Percentiles rank a stretch among this genome's conserved stretches.
phyloP scores from a whole-genome alignment of 2,888 invertebrate genomes.

The Perizoma affinitatum region DNA sequence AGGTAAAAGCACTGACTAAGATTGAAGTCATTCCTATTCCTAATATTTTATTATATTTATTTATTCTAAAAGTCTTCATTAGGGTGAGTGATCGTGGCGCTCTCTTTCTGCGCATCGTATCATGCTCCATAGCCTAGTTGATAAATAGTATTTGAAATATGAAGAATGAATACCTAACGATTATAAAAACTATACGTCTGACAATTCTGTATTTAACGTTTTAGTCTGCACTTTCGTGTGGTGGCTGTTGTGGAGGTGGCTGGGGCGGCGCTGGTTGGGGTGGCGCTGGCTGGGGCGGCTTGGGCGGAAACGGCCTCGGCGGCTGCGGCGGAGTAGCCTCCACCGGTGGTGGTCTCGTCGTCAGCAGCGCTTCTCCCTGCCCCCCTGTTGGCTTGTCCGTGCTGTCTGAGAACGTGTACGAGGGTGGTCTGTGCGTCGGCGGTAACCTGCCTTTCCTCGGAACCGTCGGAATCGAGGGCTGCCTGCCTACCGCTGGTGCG shows the following conservation, averaged over 20 bases:
- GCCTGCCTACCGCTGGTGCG: conserved; percentile 46
- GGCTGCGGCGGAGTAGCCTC: conserved; percentile 14
- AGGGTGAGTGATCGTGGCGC: too few relatives aligned
- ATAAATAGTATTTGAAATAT: too few relatives aligned
- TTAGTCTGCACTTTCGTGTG: too few relatives aligned
- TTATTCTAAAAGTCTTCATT: too few relatives aligned
- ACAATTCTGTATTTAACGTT: too few relatives aligned
- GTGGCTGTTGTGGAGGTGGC: not conserved
- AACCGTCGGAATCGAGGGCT: conserved; percentile 50
- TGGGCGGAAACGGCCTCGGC: not conserved
- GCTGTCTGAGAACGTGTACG: conserved; percentile 52
- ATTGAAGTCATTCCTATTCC: too few relatives aligned
- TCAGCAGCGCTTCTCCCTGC: conserved; percentile 46
- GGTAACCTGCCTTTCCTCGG: conserved; percentile 56
- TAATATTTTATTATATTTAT: too few relatives aligned
- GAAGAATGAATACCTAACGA: too few relatives aligned
- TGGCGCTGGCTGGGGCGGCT: not conserved
- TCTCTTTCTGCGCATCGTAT: too few relatives aligned
- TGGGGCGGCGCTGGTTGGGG: not conserved
- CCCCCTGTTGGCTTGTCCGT: conserved; percentile 53
- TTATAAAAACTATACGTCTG: too few relatives aligned
- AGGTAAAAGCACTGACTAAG: too few relatives aligned
- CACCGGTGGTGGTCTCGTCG: conserved; percentile 19
- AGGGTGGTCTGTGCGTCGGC: conserved; percentile 48
- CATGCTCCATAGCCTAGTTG: too few relatives aligned